These are phyloP conservation scores for Myiozetetes cayanensis DNA, from an alignment of 2,113 vertebrate species.

Conservation along the genomic window DNA sequence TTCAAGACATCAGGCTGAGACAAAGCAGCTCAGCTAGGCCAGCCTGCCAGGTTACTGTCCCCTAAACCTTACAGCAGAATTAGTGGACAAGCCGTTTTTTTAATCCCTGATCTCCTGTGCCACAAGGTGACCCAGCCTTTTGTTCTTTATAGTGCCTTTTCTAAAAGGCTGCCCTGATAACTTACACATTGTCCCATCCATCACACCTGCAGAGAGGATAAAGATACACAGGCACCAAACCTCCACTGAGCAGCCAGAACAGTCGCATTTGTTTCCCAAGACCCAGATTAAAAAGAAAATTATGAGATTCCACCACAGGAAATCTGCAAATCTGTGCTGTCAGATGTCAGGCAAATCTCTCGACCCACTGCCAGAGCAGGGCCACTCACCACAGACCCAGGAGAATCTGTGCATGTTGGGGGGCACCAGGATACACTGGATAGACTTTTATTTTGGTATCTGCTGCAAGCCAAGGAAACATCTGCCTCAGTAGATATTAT, in stretches of 20 bases:
- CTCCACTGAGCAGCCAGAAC: neutral
- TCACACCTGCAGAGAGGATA: neutral
- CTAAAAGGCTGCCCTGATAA: neutral
- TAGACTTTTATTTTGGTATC: neutral
- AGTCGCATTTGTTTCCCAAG: neutral
- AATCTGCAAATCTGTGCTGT: neutral
- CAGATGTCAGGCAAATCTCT: neutral
- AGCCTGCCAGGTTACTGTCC: neutral
- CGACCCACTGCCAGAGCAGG: neutral
- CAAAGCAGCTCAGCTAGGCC: neutral
- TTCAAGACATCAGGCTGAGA: neutral
- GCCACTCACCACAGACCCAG: neutral
- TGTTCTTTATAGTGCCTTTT: neutral
- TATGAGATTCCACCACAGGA: accelerated
- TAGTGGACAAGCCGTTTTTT: neutral
- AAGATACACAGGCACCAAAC: neutral
- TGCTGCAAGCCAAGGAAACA: neutral
- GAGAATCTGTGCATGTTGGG: neutral
- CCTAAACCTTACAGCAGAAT: neutral
- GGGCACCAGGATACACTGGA: neutral
- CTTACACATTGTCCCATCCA: neutral
- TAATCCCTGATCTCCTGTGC: neutral
- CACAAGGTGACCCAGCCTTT: neutral
- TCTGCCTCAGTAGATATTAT: neutral
- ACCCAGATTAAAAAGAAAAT: neutral